Evolutionary conservation across 2,113 vertebrate species (phyloP), one percentile per base, ranked within the genome.

Genomic region (Nanger granti): DNA sequence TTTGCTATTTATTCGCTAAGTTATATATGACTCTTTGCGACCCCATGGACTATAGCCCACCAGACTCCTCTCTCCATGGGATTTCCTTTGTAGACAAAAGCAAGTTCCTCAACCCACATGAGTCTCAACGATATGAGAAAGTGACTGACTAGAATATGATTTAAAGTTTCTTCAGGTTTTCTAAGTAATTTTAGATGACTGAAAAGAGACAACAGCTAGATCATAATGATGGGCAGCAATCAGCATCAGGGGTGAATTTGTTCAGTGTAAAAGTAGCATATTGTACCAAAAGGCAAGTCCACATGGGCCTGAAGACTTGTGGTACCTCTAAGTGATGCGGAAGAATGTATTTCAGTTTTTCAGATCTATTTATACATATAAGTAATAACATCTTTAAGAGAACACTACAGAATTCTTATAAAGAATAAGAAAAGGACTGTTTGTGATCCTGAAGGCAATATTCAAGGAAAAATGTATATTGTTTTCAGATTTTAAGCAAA

Each of bases 401-500:
- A 64, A 92, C 59, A 92, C 28, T 66, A 76, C 11, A 80, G 49
- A 83, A 94, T 69, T 59, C 73, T 95, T 47, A 29, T 20, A 5
- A 92, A 84, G 66, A 93, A 57, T 34, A 95, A 86, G 37, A 54
- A 86, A 91, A 94, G 26, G n/a, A 79, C 37, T 73, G 29, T 85
- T 89, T 84, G 87, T 83, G 41, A 88, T 93, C 37, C n/a, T 52
- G 24, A 97, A 93, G 73, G 64, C 15, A 76, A 24, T 92, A 97
- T 91, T 96, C 52, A 91, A 94, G 79, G 34, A 57, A 92, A 89
- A 86, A 93, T 59, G 12, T 37, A 98, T 54, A 88, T 89, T 57
- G 22, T 69, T 95, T 60, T 96, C 82, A 86, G 80, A 95, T 94
- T 94, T 94, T 47, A 49, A n/a, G 29, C 73, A 93, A 97, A 90